phyloP scores from a whole-genome alignment of 2,888 invertebrate genomes.

The Agrilus biguttatus region DNA sequence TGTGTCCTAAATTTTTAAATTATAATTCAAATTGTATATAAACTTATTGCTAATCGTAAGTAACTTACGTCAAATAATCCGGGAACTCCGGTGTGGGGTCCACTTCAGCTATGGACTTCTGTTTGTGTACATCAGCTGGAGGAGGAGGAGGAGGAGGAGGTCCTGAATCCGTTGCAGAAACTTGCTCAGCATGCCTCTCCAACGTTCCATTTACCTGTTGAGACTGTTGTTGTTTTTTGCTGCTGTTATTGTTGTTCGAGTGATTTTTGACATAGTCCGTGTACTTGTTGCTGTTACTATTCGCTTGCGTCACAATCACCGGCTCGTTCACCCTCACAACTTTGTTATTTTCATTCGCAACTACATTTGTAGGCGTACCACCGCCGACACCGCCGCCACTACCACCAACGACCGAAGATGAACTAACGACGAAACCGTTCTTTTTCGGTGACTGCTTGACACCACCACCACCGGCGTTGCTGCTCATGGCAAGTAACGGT shows the following conservation, averaged over 20 bases:
- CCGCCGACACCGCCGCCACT: too few relatives aligned
- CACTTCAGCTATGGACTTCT: conserved; percentile 2
- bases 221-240: conserved; percentile 29
- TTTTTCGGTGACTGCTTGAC: too few relatives aligned
- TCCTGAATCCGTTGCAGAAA: conserved; percentile 14
- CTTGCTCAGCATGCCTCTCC: conserved; percentile 19
- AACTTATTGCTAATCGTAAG: not conserved
- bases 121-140: conserved; percentile 1
- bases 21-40: too few relatives aligned
- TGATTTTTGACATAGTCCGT: conserved; percentile 7
- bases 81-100: conserved; percentile 20
- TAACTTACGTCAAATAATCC: conserved; percentile 43
- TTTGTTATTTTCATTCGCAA: not conserved
- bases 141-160: conserved; percentile 6
- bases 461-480: too few relatives aligned
- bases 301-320: too few relatives aligned
- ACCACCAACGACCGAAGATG: too few relatives aligned
- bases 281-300: conserved; percentile 3
- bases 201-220: too few relatives aligned
- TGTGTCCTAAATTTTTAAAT: too few relatives aligned
- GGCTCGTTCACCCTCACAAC: not conserved
- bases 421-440: too few relatives aligned
- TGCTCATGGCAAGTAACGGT: not conserved
- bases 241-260: conserved; percentile 17
- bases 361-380: too few relatives aligned